A percentile compares a stretch with the other conserved stretches of the same genome.
Conservation (phyloP, 2,888 invertebrate species). For the Chouioia cunea region DNA sequence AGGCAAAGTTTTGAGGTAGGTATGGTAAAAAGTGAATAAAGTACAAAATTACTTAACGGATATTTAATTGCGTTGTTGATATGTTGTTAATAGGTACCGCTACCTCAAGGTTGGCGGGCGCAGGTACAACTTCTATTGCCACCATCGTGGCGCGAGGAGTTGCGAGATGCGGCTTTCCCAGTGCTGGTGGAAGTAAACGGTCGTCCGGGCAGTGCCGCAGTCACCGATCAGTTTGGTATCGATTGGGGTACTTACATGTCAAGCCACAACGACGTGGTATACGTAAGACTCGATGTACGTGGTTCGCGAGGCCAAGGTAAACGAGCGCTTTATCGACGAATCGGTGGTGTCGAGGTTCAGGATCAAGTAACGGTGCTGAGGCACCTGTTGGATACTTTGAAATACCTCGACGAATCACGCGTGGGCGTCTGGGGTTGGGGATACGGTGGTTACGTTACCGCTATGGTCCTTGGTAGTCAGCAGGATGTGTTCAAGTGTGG, state of each 20-base stretch:
- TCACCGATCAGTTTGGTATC: conserved; percentile 87
- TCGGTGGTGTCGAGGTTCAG: conserved; percentile 92
- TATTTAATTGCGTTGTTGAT: no score
- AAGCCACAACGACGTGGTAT: conserved; percentile 90
- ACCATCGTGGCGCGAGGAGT: conserved; percentile 88
- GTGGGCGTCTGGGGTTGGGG: conserved; percentile 98
- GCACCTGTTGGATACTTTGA: conserved; percentile 84
- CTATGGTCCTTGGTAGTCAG: conserved; percentile 89
- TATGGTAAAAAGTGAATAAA: no score
- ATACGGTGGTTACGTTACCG: conserved; percentile 95
- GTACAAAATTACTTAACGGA: no score
- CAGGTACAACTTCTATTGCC: conserved; percentile 90
- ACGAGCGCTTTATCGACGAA: conserved; percentile 82
- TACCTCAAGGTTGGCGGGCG: conserved; percentile 88
- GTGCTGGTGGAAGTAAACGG: conserved; percentile 94
- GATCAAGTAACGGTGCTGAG: conserved; percentile 91
- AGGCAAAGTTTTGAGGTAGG: conserved; percentile 82
- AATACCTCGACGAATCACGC: conserved; percentile 87
- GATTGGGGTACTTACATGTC: conserved; percentile 96
- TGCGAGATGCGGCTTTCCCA: conserved; percentile 88
- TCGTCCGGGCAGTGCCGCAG: conserved; percentile 90
- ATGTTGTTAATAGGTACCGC: conserved; percentile 71
- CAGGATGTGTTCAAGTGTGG: conserved; percentile 91
- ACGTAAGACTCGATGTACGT: conserved; percentile 90
- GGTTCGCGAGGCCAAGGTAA: conserved; percentile 86